Evolutionary conservation across 2,797 vertebrate species (phyloP).

Genomic region (Muscicapa comitata): DNA sequence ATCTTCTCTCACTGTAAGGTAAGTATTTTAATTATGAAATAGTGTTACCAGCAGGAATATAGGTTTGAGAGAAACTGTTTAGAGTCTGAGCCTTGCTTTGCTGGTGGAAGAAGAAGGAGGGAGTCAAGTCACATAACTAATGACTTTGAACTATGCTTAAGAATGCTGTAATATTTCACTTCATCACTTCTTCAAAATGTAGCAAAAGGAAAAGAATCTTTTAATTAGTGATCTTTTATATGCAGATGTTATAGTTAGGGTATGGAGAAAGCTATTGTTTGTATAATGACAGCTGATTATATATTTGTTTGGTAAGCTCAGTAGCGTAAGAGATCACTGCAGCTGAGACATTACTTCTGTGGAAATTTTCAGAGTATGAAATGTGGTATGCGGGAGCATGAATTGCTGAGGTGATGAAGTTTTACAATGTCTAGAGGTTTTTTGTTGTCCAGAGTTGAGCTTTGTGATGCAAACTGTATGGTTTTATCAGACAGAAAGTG

Average conservation of each 20-base stretch:
- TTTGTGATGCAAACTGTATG: neutral
- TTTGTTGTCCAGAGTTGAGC: neutral
- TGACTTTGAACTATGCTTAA: neutral
- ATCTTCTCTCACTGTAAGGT: conserved; percentile 93
- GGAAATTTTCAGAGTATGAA: neutral
- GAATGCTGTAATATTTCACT: neutral
- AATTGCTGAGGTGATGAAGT: neutral
- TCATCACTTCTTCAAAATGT: neutral
- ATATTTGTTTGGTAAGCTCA: neutral
- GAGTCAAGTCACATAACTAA: neutral
- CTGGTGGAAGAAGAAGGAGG: neutral
- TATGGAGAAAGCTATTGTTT: neutral
- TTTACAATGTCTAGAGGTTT: neutral
- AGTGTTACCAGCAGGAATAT: neutral
- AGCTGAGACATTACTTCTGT: neutral
- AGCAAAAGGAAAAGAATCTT: neutral
- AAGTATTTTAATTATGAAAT: neutral
- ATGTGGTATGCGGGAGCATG: neutral
- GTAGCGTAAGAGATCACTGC: neutral
- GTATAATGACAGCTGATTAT: neutral
- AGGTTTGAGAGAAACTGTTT: neutral
- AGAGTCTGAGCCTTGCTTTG: neutral
- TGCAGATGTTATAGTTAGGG: neutral
- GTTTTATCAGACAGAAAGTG: neutral
- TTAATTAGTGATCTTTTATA: neutral